Evolutionary conservation across 2,797 vertebrate species (phyloP).

Genomic region (Anomalospiza imberbis): DNA sequence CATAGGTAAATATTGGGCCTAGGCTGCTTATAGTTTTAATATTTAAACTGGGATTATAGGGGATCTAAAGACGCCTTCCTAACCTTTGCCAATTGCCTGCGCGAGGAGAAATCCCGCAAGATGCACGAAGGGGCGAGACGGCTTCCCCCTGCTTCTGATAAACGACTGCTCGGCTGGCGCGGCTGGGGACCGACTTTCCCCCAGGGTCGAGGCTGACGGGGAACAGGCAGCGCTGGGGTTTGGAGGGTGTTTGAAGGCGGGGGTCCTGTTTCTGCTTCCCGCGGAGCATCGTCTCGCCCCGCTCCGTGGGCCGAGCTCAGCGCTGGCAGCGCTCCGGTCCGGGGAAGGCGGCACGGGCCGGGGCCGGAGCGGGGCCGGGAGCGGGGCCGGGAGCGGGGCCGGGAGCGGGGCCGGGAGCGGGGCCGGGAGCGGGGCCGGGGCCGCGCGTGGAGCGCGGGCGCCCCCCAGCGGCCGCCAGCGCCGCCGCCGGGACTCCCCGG

Average conservation of each 20-base stretch:
- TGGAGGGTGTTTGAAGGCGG: background rate
- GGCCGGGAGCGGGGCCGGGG: accelerated
- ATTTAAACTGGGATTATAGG: constrained; percentile 69
- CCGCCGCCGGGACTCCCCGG: background rate
- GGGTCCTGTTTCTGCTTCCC: background rate
- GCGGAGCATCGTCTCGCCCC: background rate
- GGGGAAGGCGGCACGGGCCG: background rate
- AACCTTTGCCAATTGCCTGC: constrained; percentile 68
- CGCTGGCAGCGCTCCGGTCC: no score
- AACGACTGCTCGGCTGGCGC: background rate
- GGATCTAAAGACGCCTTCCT: constrained; percentile 51
- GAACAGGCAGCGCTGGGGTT: background rate
- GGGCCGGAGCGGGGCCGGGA: background rate
- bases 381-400: no score
- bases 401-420: accelerated
- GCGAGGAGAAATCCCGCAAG: background rate
- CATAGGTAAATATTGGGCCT: constrained; percentile 61
- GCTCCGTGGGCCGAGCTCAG: background rate
- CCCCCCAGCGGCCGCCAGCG: constrained; percentile 58
- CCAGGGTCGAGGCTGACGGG: accelerated
- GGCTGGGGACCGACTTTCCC: background rate
- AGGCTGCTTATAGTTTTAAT: constrained; percentile 68
- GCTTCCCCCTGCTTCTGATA: background rate
- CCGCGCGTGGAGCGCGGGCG: constrained; percentile 59
- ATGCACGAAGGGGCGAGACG: background rate